Evolutionary conservation across 2,797 vertebrate genomes (phyloP).

Genomic region (Luscinia luscinia): DNA sequence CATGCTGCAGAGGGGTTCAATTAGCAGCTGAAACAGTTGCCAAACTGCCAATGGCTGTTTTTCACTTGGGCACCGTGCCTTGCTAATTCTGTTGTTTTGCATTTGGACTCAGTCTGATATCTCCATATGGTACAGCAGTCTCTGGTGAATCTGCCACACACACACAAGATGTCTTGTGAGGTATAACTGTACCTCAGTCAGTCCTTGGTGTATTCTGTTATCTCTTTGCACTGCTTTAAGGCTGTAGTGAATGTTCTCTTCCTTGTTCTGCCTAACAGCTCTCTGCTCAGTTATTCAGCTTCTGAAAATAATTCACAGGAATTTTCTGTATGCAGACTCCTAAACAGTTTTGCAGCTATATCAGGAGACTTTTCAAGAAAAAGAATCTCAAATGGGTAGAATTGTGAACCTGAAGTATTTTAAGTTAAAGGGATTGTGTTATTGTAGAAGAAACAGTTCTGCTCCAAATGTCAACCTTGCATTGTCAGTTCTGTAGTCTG

Average conservation of each 20-base stretch:
- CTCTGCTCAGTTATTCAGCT: neutral
- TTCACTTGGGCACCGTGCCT: neutral
- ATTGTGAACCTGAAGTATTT: neutral
- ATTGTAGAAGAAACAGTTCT: neutral
- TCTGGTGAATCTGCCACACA: neutral
- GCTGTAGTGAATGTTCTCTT: neutral
- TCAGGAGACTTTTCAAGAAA: neutral
- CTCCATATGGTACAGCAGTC: conserved; percentile 24
- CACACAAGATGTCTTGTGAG: neutral
- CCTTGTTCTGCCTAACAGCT: neutral
- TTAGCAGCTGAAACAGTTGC: neutral
- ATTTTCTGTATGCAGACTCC: neutral
- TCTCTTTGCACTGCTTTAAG: neutral
- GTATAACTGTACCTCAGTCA: neutral
- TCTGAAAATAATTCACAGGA: neutral
- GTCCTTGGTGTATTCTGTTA: neutral
- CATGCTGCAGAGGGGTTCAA: neutral
- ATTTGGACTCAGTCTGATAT: neutral
- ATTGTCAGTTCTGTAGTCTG: neutral
- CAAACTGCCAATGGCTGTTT: neutral
- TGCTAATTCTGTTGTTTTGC: conserved; percentile 10
- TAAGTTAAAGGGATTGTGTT: neutral
- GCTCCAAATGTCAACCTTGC: neutral
- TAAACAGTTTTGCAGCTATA: neutral
- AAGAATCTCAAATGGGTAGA: neutral